Conservation (phyloP, 1,140 invertebrate species). For the Drosophila takahashii region DNA sequence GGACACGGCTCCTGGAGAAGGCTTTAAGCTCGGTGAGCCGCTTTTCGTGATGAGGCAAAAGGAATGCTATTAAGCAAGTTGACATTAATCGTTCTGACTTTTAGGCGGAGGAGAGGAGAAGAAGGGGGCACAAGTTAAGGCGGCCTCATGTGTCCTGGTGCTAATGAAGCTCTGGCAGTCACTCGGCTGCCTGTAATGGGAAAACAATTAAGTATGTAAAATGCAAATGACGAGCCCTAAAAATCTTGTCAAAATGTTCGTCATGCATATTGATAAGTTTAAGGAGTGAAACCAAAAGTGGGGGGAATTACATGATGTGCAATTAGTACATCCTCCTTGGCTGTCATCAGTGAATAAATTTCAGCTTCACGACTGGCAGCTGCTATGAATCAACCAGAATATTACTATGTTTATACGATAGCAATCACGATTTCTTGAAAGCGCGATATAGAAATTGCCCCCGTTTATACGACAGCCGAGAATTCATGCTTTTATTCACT, state of each 20-base stretch:
- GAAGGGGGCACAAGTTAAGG: conserved; percentile 1
- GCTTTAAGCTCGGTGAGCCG: conserved; percentile 67
- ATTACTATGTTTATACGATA: too few relatives aligned
- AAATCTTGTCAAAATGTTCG: conserved; percentile 55
- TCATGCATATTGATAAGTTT: conserved; percentile 61
- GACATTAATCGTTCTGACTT: conserved; percentile 82
- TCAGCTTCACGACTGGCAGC: background rate
- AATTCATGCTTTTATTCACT: too few relatives aligned
- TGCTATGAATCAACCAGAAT: background rate
- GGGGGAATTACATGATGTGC: conserved; percentile 5
- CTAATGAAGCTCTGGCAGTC: conserved; percentile 47
- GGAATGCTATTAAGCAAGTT: conserved; percentile 82
- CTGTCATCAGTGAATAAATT: conserved; percentile 26
- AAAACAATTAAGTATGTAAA: conserved; percentile 81
- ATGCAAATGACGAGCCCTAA: conserved; percentile 65
- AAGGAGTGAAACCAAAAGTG: conserved; percentile 3
- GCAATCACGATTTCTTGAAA: too few relatives aligned
- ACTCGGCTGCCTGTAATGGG: conserved; percentile 58
- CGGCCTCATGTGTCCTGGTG: conserved; percentile 33
- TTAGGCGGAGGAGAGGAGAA: background rate
- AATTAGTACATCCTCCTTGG: conserved; percentile 22
- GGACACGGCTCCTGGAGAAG: conserved; percentile 5
- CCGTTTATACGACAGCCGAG: too few relatives aligned
- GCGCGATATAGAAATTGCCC: too few relatives aligned
- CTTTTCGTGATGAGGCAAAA: conserved; percentile 56